Evolutionary conservation across 1,140 invertebrate species (phyloP).

Genomic region (Dermatophagoides farinae): DNA sequence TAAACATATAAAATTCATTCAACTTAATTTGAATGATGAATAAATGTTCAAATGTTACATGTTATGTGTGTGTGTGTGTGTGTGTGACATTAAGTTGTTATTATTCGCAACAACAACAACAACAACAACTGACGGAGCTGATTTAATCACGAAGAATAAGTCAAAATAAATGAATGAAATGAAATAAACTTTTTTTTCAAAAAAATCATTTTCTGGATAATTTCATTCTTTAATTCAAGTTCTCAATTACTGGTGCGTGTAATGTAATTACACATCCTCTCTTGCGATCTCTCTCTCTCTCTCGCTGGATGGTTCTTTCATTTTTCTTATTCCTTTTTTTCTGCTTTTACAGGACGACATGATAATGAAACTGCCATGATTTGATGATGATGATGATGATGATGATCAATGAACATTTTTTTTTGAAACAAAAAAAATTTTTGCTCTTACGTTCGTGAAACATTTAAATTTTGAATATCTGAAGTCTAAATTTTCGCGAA

Average conservation of each 20-base stretch:
- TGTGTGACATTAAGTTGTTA: not conserved
- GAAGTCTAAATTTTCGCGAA: too few relatives aligned
- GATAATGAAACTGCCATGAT: too few relatives aligned
- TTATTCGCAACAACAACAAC: not conserved
- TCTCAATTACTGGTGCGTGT: conserved; percentile 7
- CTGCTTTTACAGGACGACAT: too few relatives aligned
- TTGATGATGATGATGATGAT: not conserved
- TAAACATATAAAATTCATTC: too few relatives aligned
- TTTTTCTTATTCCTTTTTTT: too few relatives aligned
- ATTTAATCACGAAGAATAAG: too few relatives aligned
- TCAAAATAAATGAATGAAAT: not conserved
- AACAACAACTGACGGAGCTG: too few relatives aligned
- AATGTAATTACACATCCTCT: not conserved
- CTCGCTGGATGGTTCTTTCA: too few relatives aligned
- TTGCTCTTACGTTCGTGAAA: too few relatives aligned
- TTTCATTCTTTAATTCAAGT: not conserved
- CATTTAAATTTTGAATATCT: too few relatives aligned
- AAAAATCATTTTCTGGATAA: not conserved
- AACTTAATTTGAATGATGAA: not conserved
- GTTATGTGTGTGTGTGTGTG: not conserved
- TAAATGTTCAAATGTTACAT: not conserved
- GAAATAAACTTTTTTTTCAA: not conserved
- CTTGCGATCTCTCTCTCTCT: too few relatives aligned
- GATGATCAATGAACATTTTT: not conserved
- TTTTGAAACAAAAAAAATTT: too few relatives aligned